These are phyloP conservation scores for Eurosta solidaginis DNA, from an alignment of 1,140 invertebrate species.

Conservation along the genomic window DNA sequence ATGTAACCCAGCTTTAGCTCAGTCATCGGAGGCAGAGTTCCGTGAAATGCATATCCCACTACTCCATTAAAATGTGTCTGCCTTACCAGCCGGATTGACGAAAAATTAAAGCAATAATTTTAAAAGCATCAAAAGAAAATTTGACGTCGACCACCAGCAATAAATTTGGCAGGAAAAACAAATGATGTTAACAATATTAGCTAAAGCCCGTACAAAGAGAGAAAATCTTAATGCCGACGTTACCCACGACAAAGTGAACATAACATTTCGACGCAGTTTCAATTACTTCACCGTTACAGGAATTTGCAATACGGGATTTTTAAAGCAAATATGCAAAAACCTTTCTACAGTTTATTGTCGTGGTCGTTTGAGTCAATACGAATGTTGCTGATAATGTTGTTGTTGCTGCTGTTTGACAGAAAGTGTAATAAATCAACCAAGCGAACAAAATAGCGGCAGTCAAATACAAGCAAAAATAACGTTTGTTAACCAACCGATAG, in stretches of 20 bases:
- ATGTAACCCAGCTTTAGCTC: too few relatives aligned
- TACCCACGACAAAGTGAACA: background rate
- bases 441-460: background rate
- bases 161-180: background rate
- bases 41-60: too few relatives aligned
- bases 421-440: background rate
- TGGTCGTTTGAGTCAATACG: background rate
- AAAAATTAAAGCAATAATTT: too few relatives aligned
- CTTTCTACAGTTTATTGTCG: background rate
- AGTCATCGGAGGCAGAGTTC: too few relatives aligned
- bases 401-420: background rate
- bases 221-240: background rate
- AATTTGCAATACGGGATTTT: background rate
- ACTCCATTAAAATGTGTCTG: too few relatives aligned
- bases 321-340: conserved; percentile 8
- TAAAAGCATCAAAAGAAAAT: too few relatives aligned
- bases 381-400: background rate
- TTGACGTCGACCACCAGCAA: background rate
- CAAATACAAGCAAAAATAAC: background rate
- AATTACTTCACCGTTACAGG: background rate
- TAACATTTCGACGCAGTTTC: background rate
- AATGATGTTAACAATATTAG: background rate
- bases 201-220: background rate
- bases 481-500: background rate
- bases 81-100: too few relatives aligned